Evolutionary conservation across 2,888 invertebrate genomes (phyloP).

Genomic region (Holacanthella duospinosa): DNA sequence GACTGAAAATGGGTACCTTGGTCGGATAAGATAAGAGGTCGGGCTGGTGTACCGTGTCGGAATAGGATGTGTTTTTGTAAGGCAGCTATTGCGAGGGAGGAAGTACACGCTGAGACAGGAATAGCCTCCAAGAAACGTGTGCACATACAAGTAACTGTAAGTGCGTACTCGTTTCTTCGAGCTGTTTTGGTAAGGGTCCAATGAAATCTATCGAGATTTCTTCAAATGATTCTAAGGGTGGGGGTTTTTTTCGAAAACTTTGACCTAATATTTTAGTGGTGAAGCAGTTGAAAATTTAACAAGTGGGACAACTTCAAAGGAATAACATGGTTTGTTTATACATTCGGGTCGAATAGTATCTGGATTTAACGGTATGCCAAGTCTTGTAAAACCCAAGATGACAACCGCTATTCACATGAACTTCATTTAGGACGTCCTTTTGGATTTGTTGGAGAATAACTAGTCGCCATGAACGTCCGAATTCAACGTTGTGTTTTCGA

Average conservation of each 20-base stretch:
- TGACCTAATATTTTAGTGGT: not conserved
- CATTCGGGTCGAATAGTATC: not conserved
- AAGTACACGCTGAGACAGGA: constrained; percentile 16
- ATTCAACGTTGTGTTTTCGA: not conserved
- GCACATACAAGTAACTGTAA: not conserved
- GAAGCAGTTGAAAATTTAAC: not conserved
- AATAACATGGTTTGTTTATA: not conserved
- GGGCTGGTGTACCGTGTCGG: constrained; percentile 1
- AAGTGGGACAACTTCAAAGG: not conserved
- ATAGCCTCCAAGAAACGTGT: not conserved
- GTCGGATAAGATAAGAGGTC: not conserved
- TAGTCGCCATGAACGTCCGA: not conserved
- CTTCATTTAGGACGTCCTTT: not conserved
- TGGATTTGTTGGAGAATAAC: not conserved
- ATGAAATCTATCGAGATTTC: not conserved
- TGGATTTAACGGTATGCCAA: not conserved
- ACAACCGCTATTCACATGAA: not conserved
- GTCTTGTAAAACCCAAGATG: not conserved
- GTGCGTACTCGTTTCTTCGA: not conserved
- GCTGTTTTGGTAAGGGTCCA: not conserved
- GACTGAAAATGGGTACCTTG: not conserved
- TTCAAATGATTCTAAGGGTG: not conserved
- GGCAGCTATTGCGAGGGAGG: not conserved
- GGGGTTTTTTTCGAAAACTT: not conserved
- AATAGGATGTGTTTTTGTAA: not conserved